phyloP scores from a whole-genome alignment of 53 echinoderm and acorn worm species.

The Paelopatides confundens region DNA sequence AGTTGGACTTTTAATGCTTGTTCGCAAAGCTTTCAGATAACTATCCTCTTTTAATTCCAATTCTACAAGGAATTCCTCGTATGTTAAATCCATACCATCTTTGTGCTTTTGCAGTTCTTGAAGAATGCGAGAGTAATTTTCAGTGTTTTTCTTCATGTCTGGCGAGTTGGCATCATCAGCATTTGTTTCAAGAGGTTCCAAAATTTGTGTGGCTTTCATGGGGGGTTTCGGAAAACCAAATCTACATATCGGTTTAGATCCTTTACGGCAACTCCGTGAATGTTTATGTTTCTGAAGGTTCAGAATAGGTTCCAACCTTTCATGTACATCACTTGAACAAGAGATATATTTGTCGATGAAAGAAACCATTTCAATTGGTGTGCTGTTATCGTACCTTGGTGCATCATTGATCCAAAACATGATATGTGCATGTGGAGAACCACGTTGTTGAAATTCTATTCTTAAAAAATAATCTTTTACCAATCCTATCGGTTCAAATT shows the following conservation, averaged over 20 bases:
- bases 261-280: conserved; percentile 44
- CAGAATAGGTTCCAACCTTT: neutral
- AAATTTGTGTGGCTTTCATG: neutral
- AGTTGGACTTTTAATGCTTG: conserved; percentile 4
- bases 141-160: too few relatives aligned
- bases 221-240: conserved; percentile 63
- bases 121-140: neutral
- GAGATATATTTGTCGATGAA: conserved; percentile 44
- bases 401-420: conserved; percentile 49
- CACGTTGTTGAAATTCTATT: conserved; percentile 58
- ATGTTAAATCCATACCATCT: conserved; percentile 33
- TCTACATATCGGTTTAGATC: conserved; percentile 29
- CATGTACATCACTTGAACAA: conserved; percentile 18
- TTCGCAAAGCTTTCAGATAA: neutral
- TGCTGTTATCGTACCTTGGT: conserved; percentile 1
- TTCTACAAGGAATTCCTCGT: too few relatives aligned
- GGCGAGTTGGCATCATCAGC: neutral
- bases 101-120: neutral
- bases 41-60: too few relatives aligned
- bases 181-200: neutral
- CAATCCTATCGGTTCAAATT: conserved; percentile 23
- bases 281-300: conserved; percentile 50
- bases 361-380: neutral
- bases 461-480: conserved; percentile 18
- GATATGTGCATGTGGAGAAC: conserved; percentile 57